phyloP scores from a whole-genome alignment of 2,113 vertebrate genomes.

The Micronycteris hirsuta region DNA sequence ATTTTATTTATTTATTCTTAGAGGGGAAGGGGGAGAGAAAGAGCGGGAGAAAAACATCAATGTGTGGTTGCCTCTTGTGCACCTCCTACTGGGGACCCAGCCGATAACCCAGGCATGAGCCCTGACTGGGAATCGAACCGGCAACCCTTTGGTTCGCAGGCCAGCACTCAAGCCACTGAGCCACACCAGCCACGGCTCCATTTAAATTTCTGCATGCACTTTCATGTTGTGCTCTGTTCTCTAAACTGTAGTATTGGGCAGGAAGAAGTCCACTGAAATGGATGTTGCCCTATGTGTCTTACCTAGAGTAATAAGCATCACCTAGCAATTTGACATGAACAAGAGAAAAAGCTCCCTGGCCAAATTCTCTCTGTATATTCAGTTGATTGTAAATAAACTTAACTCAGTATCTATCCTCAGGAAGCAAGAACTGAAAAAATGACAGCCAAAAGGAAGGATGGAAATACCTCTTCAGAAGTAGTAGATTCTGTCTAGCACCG shows the following conservation, averaged over 20 bases:
- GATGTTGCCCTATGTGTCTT: neutral
- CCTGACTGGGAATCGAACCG: no score
- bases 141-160: no score
- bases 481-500: neutral
- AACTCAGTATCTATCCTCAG: neutral
- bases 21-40: no score
- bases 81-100: no score
- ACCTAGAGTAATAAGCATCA: neutral
- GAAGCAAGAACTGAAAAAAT: slow-evolving; percentile 12
- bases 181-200: neutral
- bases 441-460: neutral
- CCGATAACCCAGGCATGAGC: no score
- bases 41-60: no score
- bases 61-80: no score
- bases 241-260: neutral
- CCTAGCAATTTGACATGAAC: neutral
- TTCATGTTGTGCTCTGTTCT: neutral
- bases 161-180: no score
- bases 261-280: neutral
- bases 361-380: neutral
- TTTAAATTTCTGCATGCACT: neutral
- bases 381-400: slow-evolving; percentile 1
- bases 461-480: neutral
- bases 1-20: no score
- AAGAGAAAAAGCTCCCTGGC: neutral